Percentiles rank a stretch among this genome's conserved stretches.
These are phyloP conservation scores for Barypeithes pellucidus DNA, from an alignment of 2,888 invertebrate species.

Conservation along the genomic window DNA sequence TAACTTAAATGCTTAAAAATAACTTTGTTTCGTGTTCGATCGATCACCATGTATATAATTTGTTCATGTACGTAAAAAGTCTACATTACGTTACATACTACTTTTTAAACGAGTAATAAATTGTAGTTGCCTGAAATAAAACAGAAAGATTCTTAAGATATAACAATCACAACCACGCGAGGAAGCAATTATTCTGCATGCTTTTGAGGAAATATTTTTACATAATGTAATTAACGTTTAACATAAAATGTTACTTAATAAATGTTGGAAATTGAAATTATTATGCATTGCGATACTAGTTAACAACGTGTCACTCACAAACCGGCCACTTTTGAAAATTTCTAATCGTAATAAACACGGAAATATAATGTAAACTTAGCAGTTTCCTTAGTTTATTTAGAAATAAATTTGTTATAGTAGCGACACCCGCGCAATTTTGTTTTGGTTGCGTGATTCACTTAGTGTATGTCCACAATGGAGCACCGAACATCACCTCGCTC, in stretches of 20 bases:
- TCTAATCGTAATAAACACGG: not conserved
- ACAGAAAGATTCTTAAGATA: constrained; percentile 3
- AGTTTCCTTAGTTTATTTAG: too few relatives aligned
- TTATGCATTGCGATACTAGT: constrained; percentile 15
- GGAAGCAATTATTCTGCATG: constrained; percentile 32
- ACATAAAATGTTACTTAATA: constrained; percentile 25
- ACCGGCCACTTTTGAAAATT: constrained; percentile 1
- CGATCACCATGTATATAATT: too few relatives aligned
- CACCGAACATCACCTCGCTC: too few relatives aligned
- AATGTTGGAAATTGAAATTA: constrained; percentile 17
- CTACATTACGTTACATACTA: not conserved
- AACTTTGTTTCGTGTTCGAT: too few relatives aligned
- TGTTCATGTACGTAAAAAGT: too few relatives aligned
- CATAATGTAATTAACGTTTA: constrained; percentile 22
- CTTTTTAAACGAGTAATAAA: constrained; percentile 3
- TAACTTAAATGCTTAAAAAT: too few relatives aligned
- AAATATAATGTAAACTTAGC: not conserved
- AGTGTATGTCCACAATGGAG: too few relatives aligned
- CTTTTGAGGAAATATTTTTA: constrained; percentile 34
- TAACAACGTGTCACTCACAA: constrained; percentile 5
- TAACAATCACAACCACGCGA: constrained; percentile 14
- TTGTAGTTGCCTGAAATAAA: constrained; percentile 6
- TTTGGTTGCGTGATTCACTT: too few relatives aligned
- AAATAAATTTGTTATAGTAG: too few relatives aligned
- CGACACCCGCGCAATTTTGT: too few relatives aligned